Base-by-base conservation (phyloP, 2,888 invertebrate species). In the Gortyna flavago region DNA sequence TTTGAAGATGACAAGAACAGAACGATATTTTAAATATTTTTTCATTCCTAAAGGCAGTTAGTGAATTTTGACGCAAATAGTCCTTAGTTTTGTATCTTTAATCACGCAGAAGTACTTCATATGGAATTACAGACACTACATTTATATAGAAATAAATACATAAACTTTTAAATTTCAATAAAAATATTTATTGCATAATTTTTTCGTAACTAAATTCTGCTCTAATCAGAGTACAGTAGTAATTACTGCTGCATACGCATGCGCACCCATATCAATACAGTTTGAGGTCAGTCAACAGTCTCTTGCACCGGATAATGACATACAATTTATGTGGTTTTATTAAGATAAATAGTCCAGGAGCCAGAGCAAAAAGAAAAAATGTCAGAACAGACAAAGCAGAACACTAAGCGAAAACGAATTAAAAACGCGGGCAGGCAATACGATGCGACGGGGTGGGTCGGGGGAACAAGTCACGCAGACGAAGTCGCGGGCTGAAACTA, bases 251-350 rank as follows among this genome's bases (percentile, higher is more conserved):
- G 16, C 54, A 21, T 70, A 48, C 54, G n/a, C n/a, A n/a, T n/a
- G n/a, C 32, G 29, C 9, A 77, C 44, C 41, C 29, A 38, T 44
- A 64, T 69, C 77, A 44, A 21, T 11, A 44, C 32, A 62, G 69
- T 69, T 69, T 48, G 69, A 16, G 44, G 35, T 54, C 44, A 69
- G 44, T 64, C 77, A 68, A 62, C 41, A 57, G 48, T 65, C 64
- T 32, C 57, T 70, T n/a, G 64, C 41, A 13, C 48, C 11, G 18
- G 25, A 41, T 38, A 38, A 44, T 48, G 11, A 32, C 41, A 21
- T 4, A 29, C 0, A 68, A 59, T n/a, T n/a, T 44, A 32, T 21
- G 18, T 41, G 2, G 11, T n/a, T 9, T 16, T 35, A 35, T 0
- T 21, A 29, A 59, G 64, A 7, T n/a, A 65, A 64, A 32, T n/a